Percentiles rank a stretch among this genome's conserved stretches.
Evolutionary conservation across 2,888 invertebrate genomes (phyloP).

Genomic region (Synanthedon vespiformis): DNA sequence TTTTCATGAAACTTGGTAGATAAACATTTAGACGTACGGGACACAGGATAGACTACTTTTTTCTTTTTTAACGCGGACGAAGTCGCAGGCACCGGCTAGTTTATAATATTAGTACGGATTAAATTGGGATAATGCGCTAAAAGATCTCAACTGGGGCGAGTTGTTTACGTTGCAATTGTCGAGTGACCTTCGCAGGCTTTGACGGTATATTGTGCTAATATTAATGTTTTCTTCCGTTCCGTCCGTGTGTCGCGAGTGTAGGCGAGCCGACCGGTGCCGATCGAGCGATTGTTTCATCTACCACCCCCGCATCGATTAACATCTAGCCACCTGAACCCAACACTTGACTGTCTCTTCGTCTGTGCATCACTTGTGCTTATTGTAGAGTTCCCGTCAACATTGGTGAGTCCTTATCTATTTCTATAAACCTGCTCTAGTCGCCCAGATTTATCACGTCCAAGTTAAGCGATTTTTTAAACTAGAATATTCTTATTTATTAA

Average conservation of each 20-base stretch:
- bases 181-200: background rate
- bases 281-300: constrained; percentile 8
- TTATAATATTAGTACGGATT: no score
- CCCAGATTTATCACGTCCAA: no score
- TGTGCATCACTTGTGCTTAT: background rate
- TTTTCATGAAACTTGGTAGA: no score
- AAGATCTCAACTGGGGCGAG: no score
- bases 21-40: no score
- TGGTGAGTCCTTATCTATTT: background rate
- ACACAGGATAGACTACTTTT: no score
- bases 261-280: constrained; percentile 3
- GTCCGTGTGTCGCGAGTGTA: background rate
- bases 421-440: no score
- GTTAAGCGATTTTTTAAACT: no score
- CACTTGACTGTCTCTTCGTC: background rate
- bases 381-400: background rate
- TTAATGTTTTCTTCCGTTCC: background rate
- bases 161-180: background rate
- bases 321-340: constrained; percentile 2
- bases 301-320: constrained; percentile 6
- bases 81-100: no score
- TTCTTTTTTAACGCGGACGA: no score
- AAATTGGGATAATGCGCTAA: no score
- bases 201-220: background rate
- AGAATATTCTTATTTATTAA: no score